phyloP scores from a whole-genome alignment of 2,113 vertebrate genomes.

The Alethe castanea region DNA sequence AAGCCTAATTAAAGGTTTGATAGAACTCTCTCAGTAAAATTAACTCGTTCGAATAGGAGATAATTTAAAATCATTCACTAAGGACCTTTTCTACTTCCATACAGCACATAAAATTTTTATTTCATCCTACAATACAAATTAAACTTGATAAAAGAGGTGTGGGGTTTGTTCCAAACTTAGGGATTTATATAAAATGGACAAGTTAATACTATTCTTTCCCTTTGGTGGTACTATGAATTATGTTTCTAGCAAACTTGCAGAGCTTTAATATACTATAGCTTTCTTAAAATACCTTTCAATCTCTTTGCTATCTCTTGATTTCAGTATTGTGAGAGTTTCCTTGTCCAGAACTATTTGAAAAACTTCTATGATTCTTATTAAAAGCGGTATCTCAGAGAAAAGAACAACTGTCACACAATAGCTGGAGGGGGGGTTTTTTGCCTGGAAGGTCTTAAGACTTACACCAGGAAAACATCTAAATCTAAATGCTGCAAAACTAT shows the following conservation, averaged over 20 bases:
- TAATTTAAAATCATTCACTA: constrained; percentile 71
- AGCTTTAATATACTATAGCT: background rate
- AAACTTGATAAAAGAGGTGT: constrained; percentile 56
- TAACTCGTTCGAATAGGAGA: constrained; percentile 69
- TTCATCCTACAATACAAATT: constrained; percentile 70
- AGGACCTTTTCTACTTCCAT: constrained; percentile 64
- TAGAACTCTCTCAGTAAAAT: constrained; percentile 72
- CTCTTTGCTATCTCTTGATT: background rate
- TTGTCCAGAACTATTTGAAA: background rate
- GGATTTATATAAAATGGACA: background rate
- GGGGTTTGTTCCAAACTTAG: constrained; percentile 5
- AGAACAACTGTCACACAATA: background rate
- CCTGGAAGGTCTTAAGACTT: background rate
- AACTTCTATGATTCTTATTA: background rate
- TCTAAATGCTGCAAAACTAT: background rate
- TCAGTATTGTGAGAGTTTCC: background rate
- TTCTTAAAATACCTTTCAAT: constrained; percentile 1
- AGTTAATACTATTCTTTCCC: background rate
- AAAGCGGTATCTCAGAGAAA: background rate
- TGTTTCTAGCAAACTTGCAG: background rate
- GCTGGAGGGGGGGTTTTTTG: fast-evolving
- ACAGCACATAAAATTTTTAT: constrained; percentile 70
- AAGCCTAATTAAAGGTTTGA: constrained; percentile 76
- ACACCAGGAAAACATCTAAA: background rate
- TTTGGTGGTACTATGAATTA: background rate